Evolutionary conservation across 2,888 invertebrate species (phyloP).

Genomic region (Podotricha telesiphe): DNA sequence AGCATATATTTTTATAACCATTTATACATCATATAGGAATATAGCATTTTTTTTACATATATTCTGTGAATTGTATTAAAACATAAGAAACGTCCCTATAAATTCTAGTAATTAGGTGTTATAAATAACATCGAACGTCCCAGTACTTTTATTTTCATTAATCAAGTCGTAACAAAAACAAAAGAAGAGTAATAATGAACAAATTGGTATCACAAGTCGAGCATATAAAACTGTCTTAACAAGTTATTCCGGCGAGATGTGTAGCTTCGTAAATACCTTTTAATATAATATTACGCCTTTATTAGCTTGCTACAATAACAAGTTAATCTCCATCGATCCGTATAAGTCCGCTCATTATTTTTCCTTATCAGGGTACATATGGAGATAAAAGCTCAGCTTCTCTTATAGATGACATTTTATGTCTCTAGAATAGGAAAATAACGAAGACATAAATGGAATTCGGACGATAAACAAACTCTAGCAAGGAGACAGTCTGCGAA

Average conservation of each 20-base stretch:
- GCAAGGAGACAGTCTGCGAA: slow-evolving; percentile 62
- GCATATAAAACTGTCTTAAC: slow-evolving; percentile 27
- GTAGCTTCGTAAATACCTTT: slow-evolving; percentile 45
- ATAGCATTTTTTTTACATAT: not conserved
- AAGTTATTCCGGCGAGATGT: slow-evolving; percentile 32
- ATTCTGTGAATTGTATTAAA: not conserved
- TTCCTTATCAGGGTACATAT: slow-evolving; percentile 74
- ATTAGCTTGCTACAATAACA: slow-evolving; percentile 57
- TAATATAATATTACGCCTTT: slow-evolving; percentile 44
- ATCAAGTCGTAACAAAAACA: slow-evolving; percentile 28
- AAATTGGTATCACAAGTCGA: slow-evolving; percentile 26
- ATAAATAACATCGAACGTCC: slow-evolving; percentile 16
- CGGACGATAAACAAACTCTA: slow-evolving; percentile 77
- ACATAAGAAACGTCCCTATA: not conserved
- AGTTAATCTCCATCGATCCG: slow-evolving; percentile 70
- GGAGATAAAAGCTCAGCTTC: slow-evolving; percentile 73
- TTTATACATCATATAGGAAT: slow-evolving; percentile 1
- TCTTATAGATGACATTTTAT: slow-evolving; percentile 78
- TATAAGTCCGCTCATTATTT: slow-evolving; percentile 76
- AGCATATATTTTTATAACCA: slow-evolving; percentile 12
- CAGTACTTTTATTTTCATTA: slow-evolving; percentile 27
- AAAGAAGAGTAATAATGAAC: slow-evolving; percentile 25
- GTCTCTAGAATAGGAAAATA: slow-evolving; percentile 80
- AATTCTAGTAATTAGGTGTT: not conserved
- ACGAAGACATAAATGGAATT: slow-evolving; percentile 79